These are phyloP conservation scores for Nestor notabilis DNA, from an alignment of 2,113 vertebrate genomes.

Conservation along the genomic window DNA sequence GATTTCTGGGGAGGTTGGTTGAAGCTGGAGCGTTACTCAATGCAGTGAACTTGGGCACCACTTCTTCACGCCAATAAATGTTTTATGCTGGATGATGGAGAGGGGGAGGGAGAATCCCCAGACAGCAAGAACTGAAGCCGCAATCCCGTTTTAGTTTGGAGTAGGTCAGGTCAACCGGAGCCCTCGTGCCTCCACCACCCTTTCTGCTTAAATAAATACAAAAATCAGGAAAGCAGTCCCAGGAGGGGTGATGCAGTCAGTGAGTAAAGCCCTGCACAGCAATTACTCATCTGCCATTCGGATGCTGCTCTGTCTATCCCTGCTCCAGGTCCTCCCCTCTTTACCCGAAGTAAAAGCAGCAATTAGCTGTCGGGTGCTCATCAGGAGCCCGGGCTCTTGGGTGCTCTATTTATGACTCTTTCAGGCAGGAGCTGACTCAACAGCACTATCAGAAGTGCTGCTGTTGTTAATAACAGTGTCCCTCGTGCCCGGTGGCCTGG, in stretches of 20 bases:
- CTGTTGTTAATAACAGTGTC: not conserved
- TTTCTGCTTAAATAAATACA: not conserved
- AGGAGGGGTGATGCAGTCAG: not conserved
- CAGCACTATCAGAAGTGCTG: not conserved
- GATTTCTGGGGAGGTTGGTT: not conserved
- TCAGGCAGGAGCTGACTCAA: not conserved
- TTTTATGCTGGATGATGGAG: not conserved
- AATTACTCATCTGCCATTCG: not conserved
- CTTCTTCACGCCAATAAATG: not conserved
- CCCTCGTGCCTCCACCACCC: not conserved
- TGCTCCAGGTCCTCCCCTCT: not conserved
- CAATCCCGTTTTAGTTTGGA: not conserved
- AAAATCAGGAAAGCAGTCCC: not conserved
- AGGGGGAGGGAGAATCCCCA: not conserved
- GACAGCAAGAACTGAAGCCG: not conserved
- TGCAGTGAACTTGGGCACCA: rapidly evolving
- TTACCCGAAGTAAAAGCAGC: not conserved
- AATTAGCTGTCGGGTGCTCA: not conserved
- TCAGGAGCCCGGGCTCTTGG: not conserved
- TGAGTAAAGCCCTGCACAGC: not conserved
- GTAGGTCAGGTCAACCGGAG: not conserved
- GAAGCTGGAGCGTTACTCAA: not conserved
- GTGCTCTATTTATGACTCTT: not conserved
- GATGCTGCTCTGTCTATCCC: not conserved
- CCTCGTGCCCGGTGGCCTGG: not conserved